Evolutionary conservation across 2,888 invertebrate species (phyloP), one percentile per base, ranked within the genome.

Genomic region (Bruchidius siliquastri): DNA sequence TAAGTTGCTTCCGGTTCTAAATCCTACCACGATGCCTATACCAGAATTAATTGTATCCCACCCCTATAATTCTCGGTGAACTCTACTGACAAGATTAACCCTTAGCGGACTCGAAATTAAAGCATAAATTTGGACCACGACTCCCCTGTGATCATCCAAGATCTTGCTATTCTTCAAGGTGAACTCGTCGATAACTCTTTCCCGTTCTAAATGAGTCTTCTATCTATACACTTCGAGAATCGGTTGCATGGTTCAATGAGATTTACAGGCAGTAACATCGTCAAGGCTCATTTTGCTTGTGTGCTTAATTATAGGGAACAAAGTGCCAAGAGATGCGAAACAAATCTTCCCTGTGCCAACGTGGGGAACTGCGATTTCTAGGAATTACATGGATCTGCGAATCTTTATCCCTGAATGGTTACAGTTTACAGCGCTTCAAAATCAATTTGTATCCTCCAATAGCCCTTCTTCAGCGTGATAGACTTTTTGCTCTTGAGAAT

Each of bases 1-100:
- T 49, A 49, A 49, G 49, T 18, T 49, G 18, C 49, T 8, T 49
- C 49, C 49, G 49, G 49, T 49, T 49, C 13, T 49, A 49, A 18
- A 49, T 13, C 49, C 49, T 13, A 18, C 49, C 49, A 49, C 49
- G 13, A 49, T 13, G 49, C 49, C 70, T 76, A 76, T 74, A 77
- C 79, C 80, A 79, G 81, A 81, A 82, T 81, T 82, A 81, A 82
- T 83, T 79, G 81, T 76, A 75, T 77, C 77, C 78, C 80, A 77
- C 79, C 81, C 80, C 79, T 78, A 83, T 82, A 80, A 80, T 80
- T 83, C 81, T 81, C 78, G 79, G 80, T 79, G 79, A 82, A 82
- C 81, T 80, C 78, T 75, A 79, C 78, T 81, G 82, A 81, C 81
- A 81, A 81, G 81, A 82, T 81, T 80, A 82, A 82, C 80, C 80